phyloP scores from a whole-genome alignment of 1,140 invertebrate species.

The Diabrotica undecimpunctata region DNA sequence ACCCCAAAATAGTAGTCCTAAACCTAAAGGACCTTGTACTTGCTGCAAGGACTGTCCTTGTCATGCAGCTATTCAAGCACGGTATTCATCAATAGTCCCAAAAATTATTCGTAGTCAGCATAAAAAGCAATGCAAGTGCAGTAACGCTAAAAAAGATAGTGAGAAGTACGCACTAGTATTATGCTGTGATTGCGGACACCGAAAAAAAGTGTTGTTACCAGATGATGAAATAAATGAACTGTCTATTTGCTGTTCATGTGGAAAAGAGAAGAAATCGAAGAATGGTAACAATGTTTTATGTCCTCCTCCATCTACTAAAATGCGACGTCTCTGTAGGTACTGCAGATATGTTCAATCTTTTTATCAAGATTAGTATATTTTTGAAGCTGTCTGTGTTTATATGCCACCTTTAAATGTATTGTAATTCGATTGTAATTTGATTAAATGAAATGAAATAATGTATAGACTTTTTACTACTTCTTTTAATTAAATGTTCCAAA shows the following conservation, averaged over 20 bases:
- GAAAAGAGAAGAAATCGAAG: constrained; percentile 15
- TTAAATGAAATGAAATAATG: no score
- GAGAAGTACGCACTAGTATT: neutral
- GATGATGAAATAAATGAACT: neutral
- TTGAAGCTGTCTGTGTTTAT: no score
- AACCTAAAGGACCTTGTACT: neutral
- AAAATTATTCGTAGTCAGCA: neutral
- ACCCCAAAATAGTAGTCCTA: neutral
- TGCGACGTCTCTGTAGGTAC: no score
- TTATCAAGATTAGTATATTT: no score
- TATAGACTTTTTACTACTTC: no score
- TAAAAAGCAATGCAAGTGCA: neutral
- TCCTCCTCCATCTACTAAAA: no score
- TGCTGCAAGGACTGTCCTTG: neutral
- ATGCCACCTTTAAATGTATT: no score
- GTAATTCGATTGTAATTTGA: no score
- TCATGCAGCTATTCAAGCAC: neutral
- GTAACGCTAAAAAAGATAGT: neutral
- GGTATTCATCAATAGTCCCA: neutral
- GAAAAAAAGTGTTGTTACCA: neutral
- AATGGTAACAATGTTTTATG: neutral
- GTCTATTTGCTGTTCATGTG: constrained; percentile 8
- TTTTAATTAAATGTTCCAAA: no score
- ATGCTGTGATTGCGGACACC: neutral
- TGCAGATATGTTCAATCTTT: no score